These are phyloP conservation scores for Mormyrus proboscirostris DNA, from an alignment of 2,797 vertebrate species.

Conservation along the genomic window DNA sequence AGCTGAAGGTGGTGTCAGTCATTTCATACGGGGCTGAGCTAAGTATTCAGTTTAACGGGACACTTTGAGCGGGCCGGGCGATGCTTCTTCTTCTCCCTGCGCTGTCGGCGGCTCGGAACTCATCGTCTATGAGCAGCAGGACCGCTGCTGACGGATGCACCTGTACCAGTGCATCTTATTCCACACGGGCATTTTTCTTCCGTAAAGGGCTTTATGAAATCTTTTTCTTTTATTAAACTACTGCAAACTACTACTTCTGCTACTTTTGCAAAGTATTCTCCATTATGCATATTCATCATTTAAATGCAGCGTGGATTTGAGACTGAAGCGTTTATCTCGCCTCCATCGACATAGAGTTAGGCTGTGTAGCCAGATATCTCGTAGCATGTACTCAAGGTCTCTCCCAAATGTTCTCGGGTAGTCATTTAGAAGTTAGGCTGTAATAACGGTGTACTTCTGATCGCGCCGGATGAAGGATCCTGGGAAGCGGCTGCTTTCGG, in stretches of 20 bases:
- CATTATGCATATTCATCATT: not conserved
- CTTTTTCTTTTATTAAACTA: not conserved
- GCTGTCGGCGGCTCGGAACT: not conserved
- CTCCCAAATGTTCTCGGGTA: not conserved
- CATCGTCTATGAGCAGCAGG: not conserved
- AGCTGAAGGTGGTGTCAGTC: not conserved
- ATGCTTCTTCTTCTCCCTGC: not conserved
- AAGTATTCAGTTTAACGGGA: not conserved
- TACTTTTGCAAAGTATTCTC: not conserved
- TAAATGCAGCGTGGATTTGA: not conserved
- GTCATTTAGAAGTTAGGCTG: not conserved
- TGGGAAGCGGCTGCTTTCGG: conserved; percentile 21
- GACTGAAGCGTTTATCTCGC: not conserved
- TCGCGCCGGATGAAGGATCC: not conserved
- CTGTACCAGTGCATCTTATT: not conserved
- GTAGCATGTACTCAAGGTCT: not conserved
- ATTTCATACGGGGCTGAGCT: not conserved
- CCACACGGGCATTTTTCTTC: not conserved
- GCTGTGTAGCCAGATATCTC: not conserved
- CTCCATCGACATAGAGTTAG: not conserved
- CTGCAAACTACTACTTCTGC: not conserved
- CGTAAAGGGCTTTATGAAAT: not conserved
- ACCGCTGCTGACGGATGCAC: not conserved
- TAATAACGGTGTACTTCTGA: not conserved
- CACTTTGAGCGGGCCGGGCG: not conserved